Base-by-base conservation (phyloP, 2,113 vertebrate genomes). In the Otus sunia region DNA sequence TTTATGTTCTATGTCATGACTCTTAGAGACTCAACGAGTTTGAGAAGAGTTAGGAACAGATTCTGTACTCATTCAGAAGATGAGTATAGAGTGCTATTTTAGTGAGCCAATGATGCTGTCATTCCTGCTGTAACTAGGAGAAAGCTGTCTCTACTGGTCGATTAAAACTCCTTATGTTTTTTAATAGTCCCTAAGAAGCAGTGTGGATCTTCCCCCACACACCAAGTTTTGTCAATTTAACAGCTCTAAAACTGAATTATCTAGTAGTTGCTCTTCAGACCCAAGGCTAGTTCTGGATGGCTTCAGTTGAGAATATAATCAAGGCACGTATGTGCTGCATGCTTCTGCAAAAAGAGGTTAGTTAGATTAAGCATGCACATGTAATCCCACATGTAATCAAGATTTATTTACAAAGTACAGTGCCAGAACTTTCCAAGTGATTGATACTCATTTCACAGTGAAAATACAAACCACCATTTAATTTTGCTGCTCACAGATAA, bases 131-230 rank as follows among this genome's bases (percentile, higher is more conserved):
- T 29, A 64, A 17, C 34, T 15, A 47, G 50, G 34, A 62, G 71
- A 73, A 49, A 71, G 45, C 50, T 32, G 0, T 53, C 41, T 49
- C n/a, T 41, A 0, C 30, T 43, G 20, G 23, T 32, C 66, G 12
- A 27, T 56, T 30, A 52, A 56, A 62, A 36, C 26, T 27, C 17
- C 10, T 88, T 37, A 0, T 4, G 9, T 10, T 49, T 32, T 43
- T 58, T 23, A 56, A 8, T 52, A 34, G 26, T 39, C 29, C 18
- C 3, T 58, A 13, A 55, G 23, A 71, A 85, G 45, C 45, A 39
- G 16, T 11, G 4, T 79, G 58, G 10, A 4, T 18, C 12, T 43
- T 18, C 16, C 23, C 36, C 3, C 15, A 2, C 9, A 0, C 27
- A 15, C 18, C 37, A 39, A 27, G 10, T 58, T 93, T 36, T 45